Conservation (phyloP, 2,797 vertebrate genomes). For the Centropyge bicolor region DNA sequence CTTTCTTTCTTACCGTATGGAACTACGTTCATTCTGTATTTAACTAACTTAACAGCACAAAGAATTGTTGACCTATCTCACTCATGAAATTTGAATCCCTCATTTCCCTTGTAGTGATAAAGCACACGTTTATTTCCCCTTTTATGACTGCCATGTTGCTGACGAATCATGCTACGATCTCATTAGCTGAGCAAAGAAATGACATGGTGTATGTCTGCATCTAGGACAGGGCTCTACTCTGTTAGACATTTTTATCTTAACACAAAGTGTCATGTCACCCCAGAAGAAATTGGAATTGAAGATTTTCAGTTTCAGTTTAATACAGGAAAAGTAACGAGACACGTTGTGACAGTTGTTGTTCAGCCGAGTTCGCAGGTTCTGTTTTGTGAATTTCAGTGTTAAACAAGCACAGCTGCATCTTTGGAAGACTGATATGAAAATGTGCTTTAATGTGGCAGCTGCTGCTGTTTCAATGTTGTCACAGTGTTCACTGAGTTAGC, state of each 20-base stretch:
- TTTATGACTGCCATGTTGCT: constrained; percentile 23
- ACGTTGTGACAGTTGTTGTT: constrained; percentile 21
- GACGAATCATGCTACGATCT: constrained; percentile 6
- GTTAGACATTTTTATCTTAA: background rate
- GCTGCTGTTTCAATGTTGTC: constrained; percentile 1
- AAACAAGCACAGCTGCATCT: constrained; percentile 47
- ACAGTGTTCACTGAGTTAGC: background rate
- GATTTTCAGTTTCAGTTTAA: background rate
- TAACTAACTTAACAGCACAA: constrained; percentile 10
- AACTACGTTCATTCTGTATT: constrained; percentile 1
- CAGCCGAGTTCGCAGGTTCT: background rate
- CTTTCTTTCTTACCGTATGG: background rate
- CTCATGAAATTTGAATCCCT: constrained; percentile 34
- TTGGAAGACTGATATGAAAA: background rate
- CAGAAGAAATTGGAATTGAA: constrained; percentile 25
- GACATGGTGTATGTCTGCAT: constrained; percentile 11
- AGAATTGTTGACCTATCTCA: constrained; percentile 23
- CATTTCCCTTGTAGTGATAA: constrained; percentile 19
- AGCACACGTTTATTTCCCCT: constrained; percentile 10
- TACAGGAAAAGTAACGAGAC: constrained; percentile 7
- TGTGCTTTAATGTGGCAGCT: constrained; percentile 16
- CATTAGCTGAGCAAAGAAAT: constrained; percentile 9
- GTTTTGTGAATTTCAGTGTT: constrained; percentile 6
- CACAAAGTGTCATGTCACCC: constrained; percentile 5
- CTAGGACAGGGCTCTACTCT: background rate